A percentile compares a stretch with the other conserved stretches of the same genome.
Conservation (phyloP, 2,888 invertebrate genomes). For the Dioctria linearis region DNA sequence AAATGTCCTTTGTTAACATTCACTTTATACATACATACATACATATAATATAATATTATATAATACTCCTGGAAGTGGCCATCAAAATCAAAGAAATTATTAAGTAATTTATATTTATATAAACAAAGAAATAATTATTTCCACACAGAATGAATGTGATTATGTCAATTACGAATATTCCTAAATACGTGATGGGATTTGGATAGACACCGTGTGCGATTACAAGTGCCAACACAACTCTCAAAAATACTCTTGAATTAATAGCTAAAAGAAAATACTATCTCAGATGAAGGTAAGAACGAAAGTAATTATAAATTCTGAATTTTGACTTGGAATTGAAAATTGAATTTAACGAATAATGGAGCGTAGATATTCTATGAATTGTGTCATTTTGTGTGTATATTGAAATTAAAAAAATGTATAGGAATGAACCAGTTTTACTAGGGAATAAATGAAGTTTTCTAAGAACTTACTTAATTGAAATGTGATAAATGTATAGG, state of each 20-base stretch:
- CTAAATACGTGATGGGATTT: slow-evolving; percentile 88
- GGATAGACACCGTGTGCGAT: slow-evolving; percentile 73
- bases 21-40: too few species aligned
- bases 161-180: slow-evolving; percentile 89
- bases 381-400: neutral
- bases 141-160: slow-evolving; percentile 84
- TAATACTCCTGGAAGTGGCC: slow-evolving; percentile 30
- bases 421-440: neutral
- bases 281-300: neutral
- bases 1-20: too few species aligned
- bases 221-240: neutral
- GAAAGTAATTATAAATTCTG: too few species aligned
- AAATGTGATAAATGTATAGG: slow-evolving; percentile 47
- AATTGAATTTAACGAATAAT: too few species aligned
- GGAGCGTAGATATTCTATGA: too few species aligned
- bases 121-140: slow-evolving; percentile 1
- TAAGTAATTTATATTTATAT: neutral
- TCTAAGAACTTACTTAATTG: neutral
- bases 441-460: neutral
- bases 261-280: neutral
- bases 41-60: neutral
- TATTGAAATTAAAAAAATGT: slow-evolving; percentile 18
- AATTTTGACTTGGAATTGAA: neutral
- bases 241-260: neutral
- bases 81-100: neutral